Base-by-base conservation (phyloP, 2,888 invertebrate species). In the Homarus gammarus region DNA sequence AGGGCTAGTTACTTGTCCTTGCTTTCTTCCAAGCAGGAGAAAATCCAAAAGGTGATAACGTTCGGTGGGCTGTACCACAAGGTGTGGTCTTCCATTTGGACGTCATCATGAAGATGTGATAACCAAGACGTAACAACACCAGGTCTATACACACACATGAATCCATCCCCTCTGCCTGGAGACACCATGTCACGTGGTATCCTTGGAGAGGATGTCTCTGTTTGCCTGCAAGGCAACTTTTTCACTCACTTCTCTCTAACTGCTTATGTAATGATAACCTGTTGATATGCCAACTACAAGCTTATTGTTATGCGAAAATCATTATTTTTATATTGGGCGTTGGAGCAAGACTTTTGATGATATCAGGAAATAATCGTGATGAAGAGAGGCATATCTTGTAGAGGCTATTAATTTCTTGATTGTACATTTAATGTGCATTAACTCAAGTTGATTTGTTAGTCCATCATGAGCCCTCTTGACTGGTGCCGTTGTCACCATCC, bases 1-100 rank as follows among this genome's bases (percentile, higher is more conserved):
- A 64, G 64, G 64, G 64, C 64, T 64, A 64, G 64, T 64, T 64
- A 64, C 64, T 64, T 64, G 64, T 64, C 64, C 64, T 64, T 64
- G 64, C 27, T 64, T 64, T 64, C 64, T 64, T 64, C 64, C 64
- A 64, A 64, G 64, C 64, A 64, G 64, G 64, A 64, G 64, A 64
- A 64, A 64, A 64, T n/a, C 64, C 64, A 64, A 64, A 64, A 64
- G 64, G 27, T 64, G 64, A 64, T 64, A 64, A 64, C 64, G 22
- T n/a, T 64, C 6, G 64, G 64, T 64, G 64, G 64, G 64, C 64
- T 64, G 64, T 64, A 64, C 64, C 64, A 64, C 64, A 64, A 8
- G 64, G 64, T 64, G 64, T 22, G 64, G 31, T 64, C 64, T 64
- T 64, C 64, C 64, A 27, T 64, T 64, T 64, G 64, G 64, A 64